Evolutionary conservation across 2,888 invertebrate species (phyloP), one percentile per base, ranked within the genome.

Genomic region (Cryptops parisi): DNA sequence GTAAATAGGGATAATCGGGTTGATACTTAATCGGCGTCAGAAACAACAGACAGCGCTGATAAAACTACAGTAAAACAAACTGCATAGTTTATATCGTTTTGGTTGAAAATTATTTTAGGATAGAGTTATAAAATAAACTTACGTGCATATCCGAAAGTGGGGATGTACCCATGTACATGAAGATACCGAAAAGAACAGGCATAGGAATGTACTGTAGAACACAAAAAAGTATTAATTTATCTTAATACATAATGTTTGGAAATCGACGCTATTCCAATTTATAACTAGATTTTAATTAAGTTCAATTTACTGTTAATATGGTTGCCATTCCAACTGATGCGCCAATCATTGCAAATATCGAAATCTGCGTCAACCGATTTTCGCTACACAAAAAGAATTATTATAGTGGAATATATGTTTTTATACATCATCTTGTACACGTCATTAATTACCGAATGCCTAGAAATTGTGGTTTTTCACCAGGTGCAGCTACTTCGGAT

Each of bases 401-500:
- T 33, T 9, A 33, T 9, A 33, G 15, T 33, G 6, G 15, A 33
- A 33, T 33, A 9, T 9, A 33, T 15, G 33, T 33, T 33, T 9
- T 33, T 33, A 9, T 33, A 9, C 6, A 33, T 15, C 15, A 33
- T 33, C 33, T 15, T 33, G 33, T 33, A 41, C 5, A 41, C 5
- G 19, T 6, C 19, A 12, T 41, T 41, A 12, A 41, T 21, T 46
- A 60, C 60, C 71, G 65, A 33, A 72, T 68, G 23, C 73, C 73
- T 15, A 72, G 62, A 60, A 73, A 71, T 55, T 67, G 65, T 1
- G 72, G 72, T 56, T 67, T 66, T 59, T 74, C 73, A 17, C 74
- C 74, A 3, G 74, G 74, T 5, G 72, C 71, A 2, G 69, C 67
- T 48, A 68, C 67, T 49, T 69, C 65, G 0, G 70, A 70, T 60